phyloP scores from a whole-genome alignment of 2,888 invertebrate species.

The Lasioglossum leucozonium region DNA sequence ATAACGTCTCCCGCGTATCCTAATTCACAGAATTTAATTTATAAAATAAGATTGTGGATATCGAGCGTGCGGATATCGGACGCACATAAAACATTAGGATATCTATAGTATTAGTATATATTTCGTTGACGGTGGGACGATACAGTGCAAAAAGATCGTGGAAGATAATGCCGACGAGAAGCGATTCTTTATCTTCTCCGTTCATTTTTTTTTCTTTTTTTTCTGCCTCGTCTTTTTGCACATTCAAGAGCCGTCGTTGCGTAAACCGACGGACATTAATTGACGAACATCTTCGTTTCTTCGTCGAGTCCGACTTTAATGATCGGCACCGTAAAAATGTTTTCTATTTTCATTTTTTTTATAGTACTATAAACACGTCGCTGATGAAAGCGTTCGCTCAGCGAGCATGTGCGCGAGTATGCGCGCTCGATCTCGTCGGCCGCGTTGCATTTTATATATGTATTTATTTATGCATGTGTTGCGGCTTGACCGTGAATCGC shows the following conservation, averaged over 20 bases:
- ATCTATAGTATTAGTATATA: neutral
- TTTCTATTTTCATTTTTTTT: constrained; percentile 81
- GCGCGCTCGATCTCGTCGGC: neutral
- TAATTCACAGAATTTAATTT: no score
- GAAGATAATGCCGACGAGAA: neutral
- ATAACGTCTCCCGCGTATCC: neutral
- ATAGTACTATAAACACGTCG: constrained; percentile 75
- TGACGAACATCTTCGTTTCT: constrained; percentile 77
- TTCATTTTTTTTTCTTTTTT: neutral
- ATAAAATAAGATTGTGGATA: no score
- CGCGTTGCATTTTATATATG: constrained; percentile 53
- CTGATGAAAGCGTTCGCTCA: constrained; percentile 57
- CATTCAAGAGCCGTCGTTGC: constrained; percentile 46
- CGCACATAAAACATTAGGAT: neutral
- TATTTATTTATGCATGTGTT: neutral
- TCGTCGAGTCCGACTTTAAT: constrained; percentile 78
- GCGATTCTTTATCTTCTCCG: neutral
- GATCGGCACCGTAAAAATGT: constrained; percentile 82
- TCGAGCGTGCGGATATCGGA: neutral
- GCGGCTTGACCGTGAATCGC: neutral
- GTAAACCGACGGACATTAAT: constrained; percentile 75
- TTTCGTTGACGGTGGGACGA: neutral
- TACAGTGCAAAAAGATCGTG: neutral
- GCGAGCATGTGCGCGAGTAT: neutral
- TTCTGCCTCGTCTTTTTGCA: neutral